phyloP scores from a whole-genome alignment of 2,797 vertebrate species.

The Geotrypetes seraphini region DNA sequence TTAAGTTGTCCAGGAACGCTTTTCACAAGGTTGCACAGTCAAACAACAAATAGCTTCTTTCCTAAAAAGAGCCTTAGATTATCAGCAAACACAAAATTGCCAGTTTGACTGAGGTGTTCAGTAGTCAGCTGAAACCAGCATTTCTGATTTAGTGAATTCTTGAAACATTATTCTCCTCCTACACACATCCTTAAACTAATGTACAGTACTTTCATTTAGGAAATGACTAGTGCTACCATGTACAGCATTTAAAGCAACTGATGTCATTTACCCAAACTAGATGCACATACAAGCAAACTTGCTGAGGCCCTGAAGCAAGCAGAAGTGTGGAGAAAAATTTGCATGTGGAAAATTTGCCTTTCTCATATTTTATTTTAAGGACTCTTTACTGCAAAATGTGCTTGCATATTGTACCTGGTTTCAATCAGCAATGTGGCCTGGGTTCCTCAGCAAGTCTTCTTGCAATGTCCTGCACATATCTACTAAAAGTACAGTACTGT shows the following conservation, averaged over 20 bases:
- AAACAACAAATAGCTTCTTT: constrained; percentile 6
- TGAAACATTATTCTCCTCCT: constrained; percentile 28
- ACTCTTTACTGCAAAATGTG: too few relatives aligned
- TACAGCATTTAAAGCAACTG: constrained; percentile 2
- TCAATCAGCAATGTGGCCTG: too few relatives aligned
- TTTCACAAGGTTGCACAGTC: background rate
- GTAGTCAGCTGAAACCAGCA: constrained; percentile 16
- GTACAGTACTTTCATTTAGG: constrained; percentile 17
- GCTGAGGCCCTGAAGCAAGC: too few relatives aligned
- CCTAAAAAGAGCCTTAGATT: too few relatives aligned
- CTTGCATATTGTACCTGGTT: too few relatives aligned
- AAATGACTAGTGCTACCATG: constrained; percentile 24
- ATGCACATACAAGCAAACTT: constrained; percentile 7
- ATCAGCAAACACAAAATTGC: constrained; percentile 20
- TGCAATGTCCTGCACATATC: too few relatives aligned
- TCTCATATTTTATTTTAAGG: too few relatives aligned
- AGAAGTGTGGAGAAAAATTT: too few relatives aligned
- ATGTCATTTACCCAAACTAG: constrained; percentile 18
- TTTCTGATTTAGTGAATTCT: constrained; percentile 19
- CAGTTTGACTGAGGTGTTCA: constrained; percentile 3
- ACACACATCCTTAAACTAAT: constrained; percentile 21
- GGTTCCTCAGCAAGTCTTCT: too few relatives aligned
- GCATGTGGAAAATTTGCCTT: too few relatives aligned
- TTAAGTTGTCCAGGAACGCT: too few relatives aligned
- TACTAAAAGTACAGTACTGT: too few relatives aligned